Conservation (phyloP, 2,797 vertebrate species). For the Melanotaenia boesemani region DNA sequence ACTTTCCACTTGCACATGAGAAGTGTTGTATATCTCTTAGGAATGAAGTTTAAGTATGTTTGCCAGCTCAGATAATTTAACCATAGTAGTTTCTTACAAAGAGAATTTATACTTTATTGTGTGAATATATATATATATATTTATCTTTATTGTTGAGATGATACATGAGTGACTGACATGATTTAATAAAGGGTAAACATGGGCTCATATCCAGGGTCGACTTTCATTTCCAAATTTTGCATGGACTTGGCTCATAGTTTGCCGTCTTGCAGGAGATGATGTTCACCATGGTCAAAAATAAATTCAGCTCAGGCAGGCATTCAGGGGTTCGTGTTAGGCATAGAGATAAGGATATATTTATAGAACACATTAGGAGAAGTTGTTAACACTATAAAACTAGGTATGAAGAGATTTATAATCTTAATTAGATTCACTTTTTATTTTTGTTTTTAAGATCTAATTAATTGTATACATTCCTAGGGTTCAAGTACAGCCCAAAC, state of each 20-base stretch:
- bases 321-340: constrained; percentile 36
- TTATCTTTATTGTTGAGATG: not conserved
- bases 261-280: constrained; percentile 31
- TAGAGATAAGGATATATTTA: constrained; percentile 52
- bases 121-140: not conserved
- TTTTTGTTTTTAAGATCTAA: not conserved
- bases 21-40: constrained; percentile 41
- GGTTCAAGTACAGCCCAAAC: no score
- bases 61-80: constrained; percentile 48
- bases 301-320: constrained; percentile 39
- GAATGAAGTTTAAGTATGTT: constrained; percentile 27
- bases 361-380: constrained; percentile 49
- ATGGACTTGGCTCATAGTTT: constrained; percentile 38
- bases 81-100: constrained; percentile 23
- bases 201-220: constrained; percentile 17
- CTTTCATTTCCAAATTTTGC: constrained; percentile 34
- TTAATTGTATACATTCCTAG: not conserved
- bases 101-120: not conserved
- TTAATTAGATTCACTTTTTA: not conserved
- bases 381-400: constrained; percentile 24
- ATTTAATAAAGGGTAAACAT: constrained; percentile 11
- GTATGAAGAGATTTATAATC: constrained; percentile 17
- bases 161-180: not conserved
- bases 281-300: constrained; percentile 56
- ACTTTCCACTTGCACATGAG: constrained; percentile 34